These are phyloP conservation scores for Xiphophorus birchmanni DNA, from an alignment of 2,797 vertebrate species.

Conservation along the genomic window DNA sequence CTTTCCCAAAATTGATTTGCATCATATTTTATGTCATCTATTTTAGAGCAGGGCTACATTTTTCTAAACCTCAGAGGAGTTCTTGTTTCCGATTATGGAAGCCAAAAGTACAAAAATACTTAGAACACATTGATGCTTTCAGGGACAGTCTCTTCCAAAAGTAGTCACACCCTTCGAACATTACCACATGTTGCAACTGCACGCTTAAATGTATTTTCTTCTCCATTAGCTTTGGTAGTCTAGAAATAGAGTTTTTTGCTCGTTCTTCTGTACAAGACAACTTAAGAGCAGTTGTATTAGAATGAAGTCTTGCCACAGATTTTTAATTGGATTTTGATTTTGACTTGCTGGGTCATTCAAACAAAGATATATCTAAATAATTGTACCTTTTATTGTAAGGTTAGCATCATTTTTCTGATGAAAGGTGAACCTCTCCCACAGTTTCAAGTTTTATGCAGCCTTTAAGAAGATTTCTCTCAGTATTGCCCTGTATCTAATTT, in stretches of 20 bases:
- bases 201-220: not conserved
- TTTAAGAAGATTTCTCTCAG: not conserved
- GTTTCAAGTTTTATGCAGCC: not conserved
- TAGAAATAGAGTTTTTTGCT: not conserved
- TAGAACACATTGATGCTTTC: not conserved
- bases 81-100: slow-evolving; percentile 9
- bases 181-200: not conserved
- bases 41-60: not conserved
- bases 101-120: slow-evolving; percentile 1
- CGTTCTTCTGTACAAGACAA: not conserved
- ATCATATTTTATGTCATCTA: not conserved
- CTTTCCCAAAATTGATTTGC: not conserved
- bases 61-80: not conserved
- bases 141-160: slow-evolving; percentile 1
- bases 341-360: not conserved
- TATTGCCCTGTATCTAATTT: not conserved
- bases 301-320: not conserved
- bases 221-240: not conserved
- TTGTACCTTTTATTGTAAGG: not conserved
- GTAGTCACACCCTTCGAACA: not conserved
- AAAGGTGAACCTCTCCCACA: not conserved
- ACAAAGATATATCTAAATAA: not conserved
- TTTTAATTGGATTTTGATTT: not conserved
- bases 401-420: not conserved
- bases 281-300: not conserved